A percentile compares a stretch with the other conserved stretches of the same genome.
These are phyloP conservation scores for Scaptomyza pallida DNA, from an alignment of 1,140 invertebrate species.

Conservation along the genomic window DNA sequence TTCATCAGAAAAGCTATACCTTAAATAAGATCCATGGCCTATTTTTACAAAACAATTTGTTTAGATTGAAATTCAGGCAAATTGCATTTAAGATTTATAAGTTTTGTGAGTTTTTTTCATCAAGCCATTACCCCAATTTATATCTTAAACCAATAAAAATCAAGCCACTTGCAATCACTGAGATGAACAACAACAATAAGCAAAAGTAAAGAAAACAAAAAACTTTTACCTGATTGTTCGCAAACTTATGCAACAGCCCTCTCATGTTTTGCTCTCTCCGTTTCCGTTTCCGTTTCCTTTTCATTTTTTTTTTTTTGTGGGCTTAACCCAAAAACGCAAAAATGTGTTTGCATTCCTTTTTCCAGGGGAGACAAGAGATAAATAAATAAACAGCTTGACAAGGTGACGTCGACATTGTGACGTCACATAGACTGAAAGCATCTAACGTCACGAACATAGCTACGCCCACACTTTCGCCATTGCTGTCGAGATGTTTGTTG, in stretches of 20 bases:
- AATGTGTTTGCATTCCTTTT: constrained; percentile 9
- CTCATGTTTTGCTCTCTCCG: background rate
- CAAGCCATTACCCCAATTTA: background rate
- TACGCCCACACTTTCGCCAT: background rate
- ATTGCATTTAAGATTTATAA: constrained; percentile 76
- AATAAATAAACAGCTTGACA: constrained; percentile 49
- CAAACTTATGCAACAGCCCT: constrained; percentile 36
- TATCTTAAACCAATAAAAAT: constrained; percentile 13
- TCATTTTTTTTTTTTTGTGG: too few relatives aligned
- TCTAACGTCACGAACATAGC: background rate
- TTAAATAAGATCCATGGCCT: too few relatives aligned
- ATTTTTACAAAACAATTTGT: background rate
- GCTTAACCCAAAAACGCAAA: constrained; percentile 5
- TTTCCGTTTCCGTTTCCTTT: too few relatives aligned
- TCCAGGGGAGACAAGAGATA: constrained; percentile 3
- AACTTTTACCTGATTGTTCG: constrained; percentile 13
- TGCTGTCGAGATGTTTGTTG: background rate
- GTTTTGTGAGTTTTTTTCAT: background rate
- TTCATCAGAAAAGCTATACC: too few relatives aligned
- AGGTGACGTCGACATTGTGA: constrained; percentile 20
- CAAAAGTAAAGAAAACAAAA: too few relatives aligned
- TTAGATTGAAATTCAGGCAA: constrained; percentile 50
- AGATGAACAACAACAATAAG: constrained; percentile 10
- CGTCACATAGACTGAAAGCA: constrained; percentile 15
- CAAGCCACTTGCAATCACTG: constrained; percentile 33